A percentile compares a stretch with the other conserved stretches of the same genome.
Conservation (phyloP, 35 echinoderm and acorn worm species). For the Holothuria glaberrima region DNA sequence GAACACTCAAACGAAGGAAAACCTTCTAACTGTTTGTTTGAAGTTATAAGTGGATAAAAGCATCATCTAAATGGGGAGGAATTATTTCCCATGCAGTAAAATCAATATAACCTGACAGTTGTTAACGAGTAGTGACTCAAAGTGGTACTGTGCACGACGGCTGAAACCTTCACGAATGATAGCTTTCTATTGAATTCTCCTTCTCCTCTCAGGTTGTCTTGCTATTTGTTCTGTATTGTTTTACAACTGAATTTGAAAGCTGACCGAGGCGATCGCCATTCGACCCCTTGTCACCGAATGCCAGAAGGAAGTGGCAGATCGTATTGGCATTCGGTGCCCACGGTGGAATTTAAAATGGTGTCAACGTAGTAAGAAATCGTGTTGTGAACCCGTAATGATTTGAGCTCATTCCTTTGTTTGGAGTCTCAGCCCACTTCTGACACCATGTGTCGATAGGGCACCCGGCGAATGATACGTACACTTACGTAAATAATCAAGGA, state of each 20-base stretch:
- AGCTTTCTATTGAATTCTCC: constrained; percentile 40
- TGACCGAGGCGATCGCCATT: constrained; percentile 49
- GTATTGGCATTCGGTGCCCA: constrained; percentile 39
- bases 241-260: constrained; percentile 49
- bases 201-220: constrained; percentile 4
- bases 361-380: background rate
- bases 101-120: constrained; percentile 53
- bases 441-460: background rate
- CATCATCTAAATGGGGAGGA: constrained; percentile 54
- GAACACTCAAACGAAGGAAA: constrained; percentile 45
- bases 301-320: constrained; percentile 38
- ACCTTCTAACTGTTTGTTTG: constrained; percentile 53
- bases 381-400: too few relatives aligned
- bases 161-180: constrained; percentile 21
- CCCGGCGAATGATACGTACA: too few relatives aligned
- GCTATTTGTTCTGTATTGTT: constrained; percentile 53
- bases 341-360: constrained; percentile 41
- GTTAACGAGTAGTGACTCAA: constrained; percentile 48
- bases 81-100: constrained; percentile 53
- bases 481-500: background rate
- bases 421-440: background rate
- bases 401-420: background rate
- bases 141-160: constrained; percentile 29
- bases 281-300: constrained; percentile 30
- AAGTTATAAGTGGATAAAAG: constrained; percentile 57